A percentile compares a stretch with the other conserved stretches of the same genome.
Evolutionary conservation across 2,113 vertebrate genomes (phyloP).

Genomic region (Xenotilapia longispinis): DNA sequence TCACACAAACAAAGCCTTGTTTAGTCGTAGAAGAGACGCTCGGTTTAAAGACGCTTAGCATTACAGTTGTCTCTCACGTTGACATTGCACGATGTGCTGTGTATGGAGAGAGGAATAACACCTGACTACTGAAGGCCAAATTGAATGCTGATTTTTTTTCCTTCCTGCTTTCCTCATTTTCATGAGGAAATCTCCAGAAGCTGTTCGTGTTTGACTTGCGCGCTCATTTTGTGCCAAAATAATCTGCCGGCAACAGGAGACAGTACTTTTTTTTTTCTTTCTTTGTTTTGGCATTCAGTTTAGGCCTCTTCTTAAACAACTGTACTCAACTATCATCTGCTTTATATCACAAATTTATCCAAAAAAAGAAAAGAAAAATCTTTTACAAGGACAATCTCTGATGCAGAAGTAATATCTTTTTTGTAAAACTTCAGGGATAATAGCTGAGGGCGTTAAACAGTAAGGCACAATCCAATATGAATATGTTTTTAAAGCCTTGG

Average conservation of each 20-base stretch:
- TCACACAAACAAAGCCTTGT: neutral
- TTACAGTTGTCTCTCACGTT: neutral
- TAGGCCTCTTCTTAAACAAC: neutral
- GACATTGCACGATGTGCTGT: conserved; percentile 30
- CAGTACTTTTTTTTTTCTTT: neutral
- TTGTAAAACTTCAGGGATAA: conserved; percentile 55
- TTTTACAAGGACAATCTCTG: conserved; percentile 59
- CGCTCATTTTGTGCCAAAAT: conserved; percentile 28
- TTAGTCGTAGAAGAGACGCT: neutral
- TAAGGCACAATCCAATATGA: conserved; percentile 56
- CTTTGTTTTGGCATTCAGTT: neutral
- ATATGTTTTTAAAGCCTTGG: conserved; percentile 49
- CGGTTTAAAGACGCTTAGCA: neutral
- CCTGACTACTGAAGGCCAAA: neutral
- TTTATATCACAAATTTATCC: conserved; percentile 32
- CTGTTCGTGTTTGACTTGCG: neutral
- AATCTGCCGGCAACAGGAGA: neutral
- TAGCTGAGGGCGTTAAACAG: conserved; percentile 28
- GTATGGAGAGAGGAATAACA: conserved; percentile 1
- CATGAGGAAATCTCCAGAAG: neutral
- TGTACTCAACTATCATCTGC: conserved; percentile 40
- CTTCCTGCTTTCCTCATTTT: neutral
- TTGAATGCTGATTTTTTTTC: neutral
- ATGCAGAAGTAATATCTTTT: conserved; percentile 48
- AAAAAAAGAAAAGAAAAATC: conserved; percentile 40